Evolutionary conservation across 2,113 vertebrate species (phyloP), one percentile per base, ranked within the genome.

Genomic region (Tragelaphus strepsiceros): DNA sequence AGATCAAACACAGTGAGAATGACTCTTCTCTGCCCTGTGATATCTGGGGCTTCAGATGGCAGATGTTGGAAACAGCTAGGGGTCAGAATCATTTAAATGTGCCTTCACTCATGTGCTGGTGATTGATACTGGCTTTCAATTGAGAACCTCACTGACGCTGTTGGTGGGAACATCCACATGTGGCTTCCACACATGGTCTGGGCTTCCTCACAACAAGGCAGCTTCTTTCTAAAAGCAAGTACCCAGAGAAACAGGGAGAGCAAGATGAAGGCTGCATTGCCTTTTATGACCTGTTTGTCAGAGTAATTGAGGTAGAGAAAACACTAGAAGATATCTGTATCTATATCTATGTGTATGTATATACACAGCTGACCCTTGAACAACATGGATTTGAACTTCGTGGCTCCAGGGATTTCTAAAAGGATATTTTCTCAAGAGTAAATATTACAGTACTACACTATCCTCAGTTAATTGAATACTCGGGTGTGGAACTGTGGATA

Each of bases 201-300:
- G n/a, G 71, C 51, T 85, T 90, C 80, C 58, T 86, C 24, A 90
- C 11, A 51, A 19, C 43, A 43, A 28, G 28, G 30, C 3, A 46
- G 19, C 17, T 67, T 92, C 39, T 61, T 97, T 83, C n/a, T 46
- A 32, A 91, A 86, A 21, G 56, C 53, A 67, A 32, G 19, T 8
- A 46, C 32, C 64, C 46, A 74, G 59, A 53, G 83, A 71, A 83
- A 71, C 87, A 84, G n/a, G 64, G n/a, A 84, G 46, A 67, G 30
- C 15, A 43, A 92, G 54, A 32, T 11, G 17, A 67, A 54, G 35
- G 26, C 7, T 13, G 3, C 67, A 8, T 80, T 88, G 14, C 81
- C 30, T 90, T 87, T 90, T 71, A 89, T 82, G 59, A 86, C 39
- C 22, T 49, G 46, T 5, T 81, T 87, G 10, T 96, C 7, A 62